Evolutionary conservation across 1,140 invertebrate genomes (phyloP).

Genomic region (Forficula auricularia): DNA sequence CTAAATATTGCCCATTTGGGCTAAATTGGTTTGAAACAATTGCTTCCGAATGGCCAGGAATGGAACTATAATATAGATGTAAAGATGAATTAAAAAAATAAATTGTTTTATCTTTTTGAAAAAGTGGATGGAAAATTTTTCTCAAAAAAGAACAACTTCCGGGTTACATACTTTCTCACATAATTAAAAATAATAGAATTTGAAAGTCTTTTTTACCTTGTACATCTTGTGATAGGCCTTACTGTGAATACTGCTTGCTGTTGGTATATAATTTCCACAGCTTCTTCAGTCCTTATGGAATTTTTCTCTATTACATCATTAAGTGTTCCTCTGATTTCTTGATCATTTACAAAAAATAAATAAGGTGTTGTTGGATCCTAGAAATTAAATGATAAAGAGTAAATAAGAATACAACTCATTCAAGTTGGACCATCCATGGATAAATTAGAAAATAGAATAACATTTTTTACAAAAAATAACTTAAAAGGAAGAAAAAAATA

Average conservation of each 20-base stretch:
- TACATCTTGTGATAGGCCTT: conserved; percentile 52
- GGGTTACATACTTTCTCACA: too few species aligned
- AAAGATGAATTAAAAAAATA: too few species aligned
- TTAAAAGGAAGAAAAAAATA: too few species aligned
- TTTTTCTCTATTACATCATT: conserved; percentile 47
- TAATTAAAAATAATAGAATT: too few species aligned
- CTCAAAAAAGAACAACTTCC: too few species aligned
- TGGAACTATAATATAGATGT: too few species aligned
- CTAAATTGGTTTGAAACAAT: conserved; percentile 87
- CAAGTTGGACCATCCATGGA: too few species aligned
- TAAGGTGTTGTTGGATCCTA: conserved; percentile 59
- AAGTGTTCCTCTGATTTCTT: conserved; percentile 65
- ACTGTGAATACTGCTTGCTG: conserved; percentile 93
- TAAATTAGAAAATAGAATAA: too few species aligned
- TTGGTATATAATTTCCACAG: conserved; percentile 86
- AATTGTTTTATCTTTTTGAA: background rate
- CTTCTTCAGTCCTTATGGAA: conserved; percentile 56
- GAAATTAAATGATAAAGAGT: background rate
- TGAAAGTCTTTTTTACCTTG: too few species aligned
- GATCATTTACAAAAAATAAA: conserved; percentile 77
- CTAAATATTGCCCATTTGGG: conserved; percentile 75
- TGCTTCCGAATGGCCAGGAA: conserved; percentile 89
- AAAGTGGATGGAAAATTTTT: too few species aligned
- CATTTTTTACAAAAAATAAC: too few species aligned
- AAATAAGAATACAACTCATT: too few species aligned